Evolutionary conservation across 2,888 invertebrate species (phyloP).

Genomic region (Hirtodrosophila confusa): DNA sequence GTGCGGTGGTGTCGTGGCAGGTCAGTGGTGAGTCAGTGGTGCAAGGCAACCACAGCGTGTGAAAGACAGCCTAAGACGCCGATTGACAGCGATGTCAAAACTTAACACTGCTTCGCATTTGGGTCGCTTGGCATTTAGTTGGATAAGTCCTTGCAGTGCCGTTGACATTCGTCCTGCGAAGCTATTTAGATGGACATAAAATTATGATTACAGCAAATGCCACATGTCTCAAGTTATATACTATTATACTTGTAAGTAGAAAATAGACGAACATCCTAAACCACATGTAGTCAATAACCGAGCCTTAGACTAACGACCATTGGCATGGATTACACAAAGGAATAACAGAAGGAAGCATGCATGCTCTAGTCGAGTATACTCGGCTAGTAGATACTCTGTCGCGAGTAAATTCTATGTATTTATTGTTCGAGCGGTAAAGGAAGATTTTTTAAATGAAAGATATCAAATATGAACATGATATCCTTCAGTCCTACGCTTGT

Average conservation of each 20-base stretch:
- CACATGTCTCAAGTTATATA: slow-evolving; percentile 59
- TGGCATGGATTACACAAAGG: slow-evolving; percentile 47
- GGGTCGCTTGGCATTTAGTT: no score
- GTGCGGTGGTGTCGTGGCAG: no score
- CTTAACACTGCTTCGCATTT: slow-evolving; percentile 14
- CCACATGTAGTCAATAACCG: slow-evolving; percentile 60
- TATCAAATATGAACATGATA: no score
- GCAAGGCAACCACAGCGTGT: slow-evolving; percentile 7
- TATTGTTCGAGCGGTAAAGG: no score
- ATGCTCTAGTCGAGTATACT: neutral
- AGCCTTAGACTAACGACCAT: slow-evolving; percentile 64
- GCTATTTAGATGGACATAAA: slow-evolving; percentile 80
- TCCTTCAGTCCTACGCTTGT: no score
- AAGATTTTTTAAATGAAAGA: no score
- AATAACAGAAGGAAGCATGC: neutral
- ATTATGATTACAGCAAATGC: slow-evolving; percentile 78
- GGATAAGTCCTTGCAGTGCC: slow-evolving; percentile 40
- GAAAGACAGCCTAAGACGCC: slow-evolving; percentile 44
- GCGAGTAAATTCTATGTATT: no score
- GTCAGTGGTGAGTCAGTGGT: no score
- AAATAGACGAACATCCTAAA: slow-evolving; percentile 7
- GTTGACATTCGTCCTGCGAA: slow-evolving; percentile 68
- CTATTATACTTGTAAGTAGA: neutral
- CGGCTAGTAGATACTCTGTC: slow-evolving; percentile 4
- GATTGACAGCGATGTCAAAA: slow-evolving; percentile 48